Base-by-base conservation (phyloP, 1,140 invertebrate species). In the Atopsyche davidsoni region DNA sequence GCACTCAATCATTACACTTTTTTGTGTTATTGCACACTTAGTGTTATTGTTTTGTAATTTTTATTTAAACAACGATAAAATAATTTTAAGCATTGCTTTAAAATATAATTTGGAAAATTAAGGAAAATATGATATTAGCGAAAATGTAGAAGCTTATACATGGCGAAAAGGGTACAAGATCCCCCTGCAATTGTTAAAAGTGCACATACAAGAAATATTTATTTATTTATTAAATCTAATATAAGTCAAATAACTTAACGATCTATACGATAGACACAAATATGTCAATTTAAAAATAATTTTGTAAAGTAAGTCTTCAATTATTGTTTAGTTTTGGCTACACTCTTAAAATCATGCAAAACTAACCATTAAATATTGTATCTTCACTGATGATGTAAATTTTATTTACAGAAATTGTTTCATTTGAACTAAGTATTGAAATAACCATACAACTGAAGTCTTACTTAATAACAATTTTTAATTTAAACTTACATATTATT, bases 121-220 rank as follows among this genome's bases (percentile, higher is more conserved):
- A 38, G 18, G 28, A 45, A 52, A 40, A 36, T 13, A 19, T 17
- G 32, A 41, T 22, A 31, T 51, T 51, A 47, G 45, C 50, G 55
- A 57, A 57, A 57, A 57, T 57, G 55, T 57, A 57, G 55, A 53
- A 48, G 55, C 55, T 57, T 57, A 57, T 41, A 53, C 55, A 57
- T 57, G 55, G 55, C 55, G 25, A 58, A 47, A 58, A 58, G 56
- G 56, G 56, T 58, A 58, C 47, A 58, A 54, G 56, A 58, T 58
- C 56, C 51, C 56, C 56, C 56, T 49, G 56, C 56, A 58, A 54
- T 54, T 58, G 56, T 58, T 58, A 58, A 54, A 51, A 32, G 56
- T 58, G 56, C 56, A 58, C 56, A 47, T 43, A 41, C 38, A 42
- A 52, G 43, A 52, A 38, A 52, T 46, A 53, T 46, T 44, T 50